Base-by-base conservation (phyloP, 1,140 invertebrate species). In the Eupeodes corollae region DNA sequence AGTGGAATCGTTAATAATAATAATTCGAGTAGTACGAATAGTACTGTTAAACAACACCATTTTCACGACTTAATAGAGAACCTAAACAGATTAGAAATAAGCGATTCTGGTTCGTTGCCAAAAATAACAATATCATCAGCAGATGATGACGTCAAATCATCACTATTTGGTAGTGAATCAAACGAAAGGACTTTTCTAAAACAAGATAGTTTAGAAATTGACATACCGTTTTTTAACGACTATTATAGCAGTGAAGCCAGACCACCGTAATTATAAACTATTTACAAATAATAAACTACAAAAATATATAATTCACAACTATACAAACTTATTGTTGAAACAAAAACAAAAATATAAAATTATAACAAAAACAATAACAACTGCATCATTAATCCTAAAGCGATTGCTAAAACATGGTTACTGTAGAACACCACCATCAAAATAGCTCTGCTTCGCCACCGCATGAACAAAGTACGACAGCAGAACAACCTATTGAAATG, bases 31-130 rank as follows among this genome's bases (percentile, higher is more conserved):
- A n/a, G n/a, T 49, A 55, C 57, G 56, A 39, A 8, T 35, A 52
- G 18, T 42, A 50, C 5, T 19, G 21, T 26, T 5, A 26, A 47
- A 35, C 52, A 52, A 21, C 58, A 53, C 14, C 52, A 58, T n/a
- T 43, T 66, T 1, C 61, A 60, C 52, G 57, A 61, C 44, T 55
- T 66, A 19, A 66, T 66, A 42, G 63, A 66, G 50, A 65, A 66
- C 43, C 49, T 66, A 30, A 58, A 53, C 40, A 51, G 63, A 30
- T 51, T 66, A 34, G 56, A 56, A 26, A 47, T 65, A 43, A 44
- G 51, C 40, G 51, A 53, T 46, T 46, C 46, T 37, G 39, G 39
- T 32, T 14, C 41, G 37, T 47, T 65, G 42, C 63, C 63, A 31
- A 55, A 54, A 44, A 66, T 66, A 12, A 63, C 59, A 26, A 26